These are phyloP conservation scores for Acanthosepion lycidas DNA, from an alignment of 2,888 invertebrate genomes.

Conservation along the genomic window DNA sequence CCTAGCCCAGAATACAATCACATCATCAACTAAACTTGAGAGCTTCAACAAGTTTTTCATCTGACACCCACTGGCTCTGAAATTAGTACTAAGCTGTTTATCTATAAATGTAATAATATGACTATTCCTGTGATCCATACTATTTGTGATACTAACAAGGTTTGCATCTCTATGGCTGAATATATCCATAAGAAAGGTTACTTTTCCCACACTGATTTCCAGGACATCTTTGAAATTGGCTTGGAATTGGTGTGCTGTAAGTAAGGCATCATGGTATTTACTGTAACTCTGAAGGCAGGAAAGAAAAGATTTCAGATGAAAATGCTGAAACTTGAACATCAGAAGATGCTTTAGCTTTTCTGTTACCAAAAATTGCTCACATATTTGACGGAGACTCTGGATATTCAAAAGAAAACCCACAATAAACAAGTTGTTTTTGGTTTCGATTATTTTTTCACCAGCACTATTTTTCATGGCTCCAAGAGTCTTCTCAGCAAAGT, in stretches of 20 bases:
- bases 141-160: neutral
- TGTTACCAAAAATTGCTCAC: neutral
- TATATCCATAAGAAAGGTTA: neutral
- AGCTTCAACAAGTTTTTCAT: neutral
- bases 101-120: neutral
- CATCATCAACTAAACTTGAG: neutral
- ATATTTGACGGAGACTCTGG: neutral
- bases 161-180: neutral
- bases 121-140: neutral
- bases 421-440: neutral
- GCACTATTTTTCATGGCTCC: neutral
- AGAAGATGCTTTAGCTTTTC: neutral
- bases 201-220: neutral
- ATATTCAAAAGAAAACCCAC: constrained; percentile 8
- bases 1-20: neutral
- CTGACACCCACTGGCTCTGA: neutral
- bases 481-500: neutral
- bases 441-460: neutral
- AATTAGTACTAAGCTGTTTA: neutral
- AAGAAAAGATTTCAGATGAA: neutral
- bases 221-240: neutral
- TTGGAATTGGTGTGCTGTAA: constrained; percentile 12
- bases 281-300: neutral
- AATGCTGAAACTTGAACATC: neutral
- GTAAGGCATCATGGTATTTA: neutral